These are phyloP conservation scores for Panorpa germanica DNA, from an alignment of 2,888 invertebrate species.

Conservation along the genomic window DNA sequence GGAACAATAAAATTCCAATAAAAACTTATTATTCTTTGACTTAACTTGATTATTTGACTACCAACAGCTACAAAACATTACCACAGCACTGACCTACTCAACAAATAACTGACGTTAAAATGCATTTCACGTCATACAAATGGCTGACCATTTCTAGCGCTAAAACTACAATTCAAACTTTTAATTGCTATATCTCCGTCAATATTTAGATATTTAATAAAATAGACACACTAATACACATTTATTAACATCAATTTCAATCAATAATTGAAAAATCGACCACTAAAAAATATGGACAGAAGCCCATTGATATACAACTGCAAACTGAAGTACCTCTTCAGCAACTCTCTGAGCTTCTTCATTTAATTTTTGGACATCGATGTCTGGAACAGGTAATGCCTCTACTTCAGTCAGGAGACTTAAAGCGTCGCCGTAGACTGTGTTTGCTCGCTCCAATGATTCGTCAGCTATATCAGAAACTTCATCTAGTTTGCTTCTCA, in stretches of 20 bases:
- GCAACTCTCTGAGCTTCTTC: conserved; percentile 47
- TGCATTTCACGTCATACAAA: too few species aligned
- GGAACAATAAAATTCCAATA: too few species aligned
- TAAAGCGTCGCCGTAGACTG: conserved; percentile 67
- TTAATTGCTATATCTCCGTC: too few species aligned
- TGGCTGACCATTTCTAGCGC: too few species aligned
- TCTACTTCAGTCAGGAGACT: conserved; percentile 63
- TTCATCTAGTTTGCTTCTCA: conserved; percentile 47
- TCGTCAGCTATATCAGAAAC: conserved; percentile 53
- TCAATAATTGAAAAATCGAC: not conserved
- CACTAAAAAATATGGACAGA: not conserved
- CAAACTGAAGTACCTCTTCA: conserved; percentile 33
- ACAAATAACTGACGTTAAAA: too few species aligned
- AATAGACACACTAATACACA: not conserved
- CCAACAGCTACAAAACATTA: too few species aligned
- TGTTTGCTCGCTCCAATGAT: conserved; percentile 51
- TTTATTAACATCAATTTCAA: not conserved
- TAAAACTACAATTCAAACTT: too few species aligned
- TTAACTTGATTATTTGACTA: too few species aligned
- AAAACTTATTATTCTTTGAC: too few species aligned
- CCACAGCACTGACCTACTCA: too few species aligned
- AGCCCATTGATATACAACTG: conserved; percentile 1
- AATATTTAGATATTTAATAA: not conserved
- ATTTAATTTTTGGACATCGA: conserved; percentile 51
- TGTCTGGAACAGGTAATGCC: conserved; percentile 55